Evolutionary conservation across 2,113 vertebrate genomes (phyloP).

Genomic region (Melanerpes formicivorus): DNA sequence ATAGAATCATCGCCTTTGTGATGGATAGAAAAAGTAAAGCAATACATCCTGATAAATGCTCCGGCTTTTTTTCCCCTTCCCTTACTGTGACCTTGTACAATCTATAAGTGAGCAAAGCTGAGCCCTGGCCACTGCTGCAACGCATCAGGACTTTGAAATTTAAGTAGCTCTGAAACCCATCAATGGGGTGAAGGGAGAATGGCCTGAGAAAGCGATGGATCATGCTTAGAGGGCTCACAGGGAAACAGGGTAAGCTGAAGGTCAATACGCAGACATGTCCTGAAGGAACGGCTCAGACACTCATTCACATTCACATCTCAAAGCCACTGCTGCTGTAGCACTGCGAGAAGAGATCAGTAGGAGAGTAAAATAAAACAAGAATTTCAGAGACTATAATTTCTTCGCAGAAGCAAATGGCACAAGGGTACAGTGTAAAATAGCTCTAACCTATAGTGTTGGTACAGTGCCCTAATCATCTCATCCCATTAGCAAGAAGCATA

Average conservation of each 20-base stretch:
- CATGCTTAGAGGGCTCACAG: conserved; percentile 80
- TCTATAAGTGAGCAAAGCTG: conserved; percentile 75
- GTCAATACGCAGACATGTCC: conserved; percentile 75
- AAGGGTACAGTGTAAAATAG: not conserved
- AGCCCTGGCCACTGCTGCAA: conserved; percentile 73
- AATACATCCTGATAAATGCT: conserved; percentile 88
- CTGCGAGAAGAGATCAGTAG: conserved; percentile 38
- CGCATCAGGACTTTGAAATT: conserved; percentile 79
- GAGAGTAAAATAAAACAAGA: conserved; percentile 58
- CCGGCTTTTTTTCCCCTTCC: conserved; percentile 69
- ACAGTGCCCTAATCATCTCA: not conserved
- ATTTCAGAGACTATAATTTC: conserved; percentile 52
- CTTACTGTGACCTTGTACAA: conserved; percentile 84
- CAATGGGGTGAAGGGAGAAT: conserved; percentile 84
- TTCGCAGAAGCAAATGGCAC: conserved; percentile 5
- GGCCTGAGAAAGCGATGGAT: conserved; percentile 80
- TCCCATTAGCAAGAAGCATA: not conserved
- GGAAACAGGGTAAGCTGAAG: conserved; percentile 79
- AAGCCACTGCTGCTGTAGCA: conserved; percentile 62
- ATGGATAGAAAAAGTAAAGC: conserved; percentile 88
- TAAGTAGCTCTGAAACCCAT: conserved; percentile 82
- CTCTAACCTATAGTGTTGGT: not conserved
- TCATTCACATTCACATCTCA: conserved; percentile 79
- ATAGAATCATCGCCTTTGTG: conserved; percentile 86
- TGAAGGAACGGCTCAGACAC: conserved; percentile 58